A percentile compares a stretch with the other conserved stretches of the same genome.
Evolutionary conservation across 2,113 vertebrate genomes (phyloP).

Genomic region (Atherinomorus stipes): DNA sequence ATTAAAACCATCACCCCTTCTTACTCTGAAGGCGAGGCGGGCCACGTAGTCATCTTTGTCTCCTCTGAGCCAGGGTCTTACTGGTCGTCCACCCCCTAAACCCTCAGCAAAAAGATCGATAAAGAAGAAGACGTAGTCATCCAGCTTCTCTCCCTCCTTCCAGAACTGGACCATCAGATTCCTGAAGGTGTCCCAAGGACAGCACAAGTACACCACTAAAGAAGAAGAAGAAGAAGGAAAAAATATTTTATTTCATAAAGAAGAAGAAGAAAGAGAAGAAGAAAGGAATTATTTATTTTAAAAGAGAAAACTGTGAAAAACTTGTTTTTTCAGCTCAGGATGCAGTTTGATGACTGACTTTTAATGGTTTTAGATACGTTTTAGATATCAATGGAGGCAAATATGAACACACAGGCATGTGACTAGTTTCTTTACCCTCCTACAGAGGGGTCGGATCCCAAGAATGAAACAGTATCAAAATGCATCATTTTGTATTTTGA

Average conservation of each 20-base stretch:
- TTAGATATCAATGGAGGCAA: too few species aligned
- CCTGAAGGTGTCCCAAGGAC: constrained; percentile 84
- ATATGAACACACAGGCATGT: too few species aligned
- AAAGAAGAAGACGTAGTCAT: constrained; percentile 92
- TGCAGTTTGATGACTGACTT: too few species aligned
- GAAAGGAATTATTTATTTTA: neutral
- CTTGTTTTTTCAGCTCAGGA: neutral
- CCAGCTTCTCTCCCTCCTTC: constrained; percentile 77
- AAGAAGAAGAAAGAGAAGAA: neutral
- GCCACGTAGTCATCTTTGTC: constrained; percentile 84
- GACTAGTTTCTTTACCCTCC: too few species aligned
- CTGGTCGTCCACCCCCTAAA: constrained; percentile 69
- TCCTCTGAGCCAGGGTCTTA: constrained; percentile 85
- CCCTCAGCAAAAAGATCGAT: constrained; percentile 90
- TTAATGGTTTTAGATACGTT: neutral
- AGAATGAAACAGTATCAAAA: too few species aligned
- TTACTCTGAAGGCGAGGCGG: constrained; percentile 87
- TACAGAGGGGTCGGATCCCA: too few species aligned
- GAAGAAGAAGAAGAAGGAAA: constrained; percentile 8
- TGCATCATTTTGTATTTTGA: too few species aligned
- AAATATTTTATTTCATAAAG: neutral
- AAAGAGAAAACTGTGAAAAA: neutral
- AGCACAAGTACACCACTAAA: constrained; percentile 92
- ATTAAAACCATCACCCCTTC: neutral
- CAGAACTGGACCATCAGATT: constrained; percentile 87